phyloP scores from a whole-genome alignment of 2,888 invertebrate genomes.

The Caenorhabditis sulstoni region DNA sequence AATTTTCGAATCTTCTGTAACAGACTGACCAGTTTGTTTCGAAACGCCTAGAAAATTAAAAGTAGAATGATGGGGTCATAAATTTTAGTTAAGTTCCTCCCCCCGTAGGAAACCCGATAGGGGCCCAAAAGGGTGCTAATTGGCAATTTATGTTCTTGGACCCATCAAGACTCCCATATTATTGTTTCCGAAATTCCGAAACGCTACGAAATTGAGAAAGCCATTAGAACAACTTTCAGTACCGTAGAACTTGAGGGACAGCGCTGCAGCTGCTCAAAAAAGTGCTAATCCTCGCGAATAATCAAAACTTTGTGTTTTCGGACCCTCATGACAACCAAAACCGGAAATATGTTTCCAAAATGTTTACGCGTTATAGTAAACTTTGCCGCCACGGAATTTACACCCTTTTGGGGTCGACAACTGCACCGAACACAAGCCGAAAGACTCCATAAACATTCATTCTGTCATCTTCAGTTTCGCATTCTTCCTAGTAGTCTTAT shows the following conservation, averaged over 20 bases:
- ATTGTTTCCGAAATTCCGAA: background rate
- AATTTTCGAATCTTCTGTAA: no score
- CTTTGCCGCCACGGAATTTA: background rate
- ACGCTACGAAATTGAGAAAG: background rate
- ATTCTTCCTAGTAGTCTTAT: background rate
- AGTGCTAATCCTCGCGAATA: background rate
- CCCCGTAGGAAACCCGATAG: background rate
- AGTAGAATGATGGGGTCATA: background rate
- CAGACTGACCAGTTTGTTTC: no score
- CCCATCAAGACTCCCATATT: no score
- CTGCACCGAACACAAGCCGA: no score
- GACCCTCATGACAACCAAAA: slow-evolving; percentile 4
- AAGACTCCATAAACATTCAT: background rate
- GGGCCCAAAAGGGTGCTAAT: slow-evolving; percentile 13
- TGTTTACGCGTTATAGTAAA: slow-evolving; percentile 13
- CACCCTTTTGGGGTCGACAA: no score
- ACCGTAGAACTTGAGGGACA: no score
- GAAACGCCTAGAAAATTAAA: no score
- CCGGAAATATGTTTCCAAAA: slow-evolving; percentile 17
- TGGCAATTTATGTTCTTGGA: slow-evolving; percentile 47
- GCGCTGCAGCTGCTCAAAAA: no score
- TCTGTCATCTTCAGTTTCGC: background rate
- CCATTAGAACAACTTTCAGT: no score
- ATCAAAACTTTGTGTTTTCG: slow-evolving; percentile 12
- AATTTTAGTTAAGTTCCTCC: background rate